Percentiles rank a stretch among this genome's conserved stretches.
phyloP scores from a whole-genome alignment of 2,888 invertebrate species.

The Aleiodes leptofemur region DNA sequence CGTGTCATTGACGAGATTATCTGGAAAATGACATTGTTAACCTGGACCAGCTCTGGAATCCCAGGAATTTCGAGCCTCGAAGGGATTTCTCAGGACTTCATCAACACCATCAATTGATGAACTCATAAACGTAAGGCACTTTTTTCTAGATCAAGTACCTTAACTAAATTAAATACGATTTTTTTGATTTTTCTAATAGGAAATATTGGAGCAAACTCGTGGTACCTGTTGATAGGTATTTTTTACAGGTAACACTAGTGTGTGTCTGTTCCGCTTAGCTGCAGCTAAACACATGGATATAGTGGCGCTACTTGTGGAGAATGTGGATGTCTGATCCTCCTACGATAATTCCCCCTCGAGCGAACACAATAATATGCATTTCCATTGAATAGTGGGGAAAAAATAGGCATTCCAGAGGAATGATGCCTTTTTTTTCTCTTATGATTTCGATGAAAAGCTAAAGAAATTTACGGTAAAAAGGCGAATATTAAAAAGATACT shows the following conservation, averaged over 20 bases:
- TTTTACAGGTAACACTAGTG: conserved; percentile 13
- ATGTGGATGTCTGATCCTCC: conserved; percentile 43
- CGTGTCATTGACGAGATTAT: conserved; percentile 68
- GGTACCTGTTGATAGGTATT: background rate
- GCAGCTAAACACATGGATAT: conserved; percentile 39
- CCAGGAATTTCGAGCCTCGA: conserved; percentile 47
- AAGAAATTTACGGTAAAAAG: too few species aligned
- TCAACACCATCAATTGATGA: background rate
- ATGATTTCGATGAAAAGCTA: too few species aligned
- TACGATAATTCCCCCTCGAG: conserved; percentile 46
- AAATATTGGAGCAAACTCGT: too few species aligned
- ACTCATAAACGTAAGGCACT: too few species aligned
- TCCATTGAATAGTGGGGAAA: background rate
- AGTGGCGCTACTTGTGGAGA: conserved; percentile 52
- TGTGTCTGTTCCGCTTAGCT: conserved; percentile 21
- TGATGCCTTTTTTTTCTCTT: too few species aligned
- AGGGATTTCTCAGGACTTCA: background rate
- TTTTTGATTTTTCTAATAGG: too few species aligned
- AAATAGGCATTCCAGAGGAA: background rate
- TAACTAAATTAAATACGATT: too few species aligned
- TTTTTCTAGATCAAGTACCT: too few species aligned
- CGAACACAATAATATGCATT: background rate
- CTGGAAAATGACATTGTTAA: conserved; percentile 66
- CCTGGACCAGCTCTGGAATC: conserved; percentile 52
- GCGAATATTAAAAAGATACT: too few species aligned